Percentiles rank a stretch among this genome's conserved stretches.
phyloP scores from a whole-genome alignment of 2,113 vertebrate genomes.

The Petaurus breviceps region DNA sequence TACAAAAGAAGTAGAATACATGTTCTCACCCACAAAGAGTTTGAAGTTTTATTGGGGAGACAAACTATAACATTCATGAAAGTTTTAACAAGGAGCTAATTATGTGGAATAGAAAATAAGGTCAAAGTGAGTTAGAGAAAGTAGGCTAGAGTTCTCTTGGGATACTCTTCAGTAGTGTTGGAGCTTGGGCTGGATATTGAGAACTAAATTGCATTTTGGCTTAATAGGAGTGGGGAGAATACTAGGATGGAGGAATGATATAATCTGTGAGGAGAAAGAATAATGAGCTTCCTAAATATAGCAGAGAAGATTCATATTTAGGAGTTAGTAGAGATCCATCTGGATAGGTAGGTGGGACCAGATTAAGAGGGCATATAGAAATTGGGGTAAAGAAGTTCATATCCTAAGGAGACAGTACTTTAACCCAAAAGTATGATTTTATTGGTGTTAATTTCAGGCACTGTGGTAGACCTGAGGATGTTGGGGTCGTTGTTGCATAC shows the following conservation, averaged over 20 bases:
- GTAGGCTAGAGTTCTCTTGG: neutral
- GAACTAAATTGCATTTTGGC: neutral
- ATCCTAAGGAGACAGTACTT: neutral
- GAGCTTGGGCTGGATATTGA: neutral
- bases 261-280: neutral
- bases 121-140: neutral
- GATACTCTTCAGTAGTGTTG: neutral
- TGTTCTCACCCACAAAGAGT: neutral
- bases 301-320: neutral
- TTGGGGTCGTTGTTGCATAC: neutral
- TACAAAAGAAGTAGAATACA: conserved; percentile 39
- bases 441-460: neutral
- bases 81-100: neutral
- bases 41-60: neutral
- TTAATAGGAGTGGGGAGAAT: neutral
- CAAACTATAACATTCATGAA: neutral
- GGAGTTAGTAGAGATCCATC: neutral
- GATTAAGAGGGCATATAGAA: neutral
- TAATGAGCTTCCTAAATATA: neutral
- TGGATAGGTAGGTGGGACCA: neutral
- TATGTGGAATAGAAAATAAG: neutral
- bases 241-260: neutral
- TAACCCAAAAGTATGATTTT: neutral
- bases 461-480: neutral
- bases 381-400: neutral